Evolutionary conservation across 2,113 vertebrate species (phyloP).

Genomic region (Pluvianellus socialis): DNA sequence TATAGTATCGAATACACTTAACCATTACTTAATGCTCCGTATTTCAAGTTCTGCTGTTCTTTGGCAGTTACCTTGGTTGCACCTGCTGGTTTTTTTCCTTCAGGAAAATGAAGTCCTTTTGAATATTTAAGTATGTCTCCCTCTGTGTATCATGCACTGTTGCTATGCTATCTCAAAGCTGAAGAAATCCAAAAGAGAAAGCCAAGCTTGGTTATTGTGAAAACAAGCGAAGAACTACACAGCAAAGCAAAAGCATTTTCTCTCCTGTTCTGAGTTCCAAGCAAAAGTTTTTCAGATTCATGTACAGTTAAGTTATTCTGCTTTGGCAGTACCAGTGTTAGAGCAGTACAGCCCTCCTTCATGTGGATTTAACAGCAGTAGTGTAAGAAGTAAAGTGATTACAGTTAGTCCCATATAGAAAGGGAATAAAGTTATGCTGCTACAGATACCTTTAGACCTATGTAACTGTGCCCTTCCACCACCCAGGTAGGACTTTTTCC

Average conservation of each 20-base stretch:
- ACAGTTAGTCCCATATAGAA: not conserved
- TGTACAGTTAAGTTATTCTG: not conserved
- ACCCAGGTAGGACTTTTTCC: not conserved
- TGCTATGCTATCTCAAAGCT: not conserved
- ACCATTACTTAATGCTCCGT: not conserved
- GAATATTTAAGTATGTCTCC: not conserved
- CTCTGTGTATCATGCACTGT: not conserved
- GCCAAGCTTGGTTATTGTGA: not conserved
- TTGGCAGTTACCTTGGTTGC: not conserved
- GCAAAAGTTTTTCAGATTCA: not conserved
- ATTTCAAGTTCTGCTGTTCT: conserved; percentile 6
- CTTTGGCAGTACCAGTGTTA: not conserved
- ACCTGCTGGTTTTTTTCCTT: not conserved
- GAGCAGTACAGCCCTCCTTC: not conserved
- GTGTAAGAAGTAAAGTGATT: not conserved
- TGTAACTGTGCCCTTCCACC: not conserved
- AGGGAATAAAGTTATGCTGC: not conserved
- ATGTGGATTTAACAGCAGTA: not conserved
- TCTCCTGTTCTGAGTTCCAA: not conserved
- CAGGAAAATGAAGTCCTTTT: not conserved
- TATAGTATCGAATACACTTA: not conserved
- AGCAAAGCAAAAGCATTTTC: not conserved
- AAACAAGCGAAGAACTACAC: not conserved
- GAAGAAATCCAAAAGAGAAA: not conserved
- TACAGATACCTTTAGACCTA: not conserved